Base-by-base conservation (phyloP, 2,797 vertebrate species). In the Malacoraja senta region DNA sequence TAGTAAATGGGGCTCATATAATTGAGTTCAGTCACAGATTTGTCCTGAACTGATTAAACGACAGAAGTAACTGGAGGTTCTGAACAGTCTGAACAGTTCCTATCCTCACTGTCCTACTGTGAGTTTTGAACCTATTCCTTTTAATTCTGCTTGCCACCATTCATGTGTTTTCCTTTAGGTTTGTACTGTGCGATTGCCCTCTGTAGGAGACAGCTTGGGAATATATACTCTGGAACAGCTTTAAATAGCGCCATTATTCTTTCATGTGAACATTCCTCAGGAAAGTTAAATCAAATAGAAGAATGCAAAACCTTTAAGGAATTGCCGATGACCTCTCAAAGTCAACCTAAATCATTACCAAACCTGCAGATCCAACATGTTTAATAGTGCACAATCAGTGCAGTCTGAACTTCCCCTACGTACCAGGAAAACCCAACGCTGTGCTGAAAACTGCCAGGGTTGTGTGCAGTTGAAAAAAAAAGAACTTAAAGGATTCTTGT, bases 281-380 rank as follows among this genome's bases (percentile, higher is more conserved):
- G 90, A 92, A 74, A 76, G 38, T 53, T 92, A 92, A 92, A 76
- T 92, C 90, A 92, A 76, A 76, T 53, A 2, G 44, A 92, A 92
- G 71, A 92, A 92, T 92, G 84, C 61, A 21, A 88, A 88, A 24
- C 61, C 63, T 88, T 92, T 74, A 76, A 76, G 90, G 90, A 92
- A 92, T 92, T 74, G 38, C 44, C 26, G 90, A 92, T 76, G 72
- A 92, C 35, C 35, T 92, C 71, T 92, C 38, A 44, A 76, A 92
- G 44, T 76, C 71, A 76, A 74, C 71, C 38, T 74, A 92, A 92
- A 92, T 76, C 90, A 92, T 92, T 92, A 74, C 71, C 71, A 19
- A 92, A 71, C 38, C 13, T 76, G 13, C 8, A 74, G 71, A 58
- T 35, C 84, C 61, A 92, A 53, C 44, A 2, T 44, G 21, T 92